phyloP scores from a whole-genome alignment of 2,113 vertebrate species.

The Blennius ocellaris region DNA sequence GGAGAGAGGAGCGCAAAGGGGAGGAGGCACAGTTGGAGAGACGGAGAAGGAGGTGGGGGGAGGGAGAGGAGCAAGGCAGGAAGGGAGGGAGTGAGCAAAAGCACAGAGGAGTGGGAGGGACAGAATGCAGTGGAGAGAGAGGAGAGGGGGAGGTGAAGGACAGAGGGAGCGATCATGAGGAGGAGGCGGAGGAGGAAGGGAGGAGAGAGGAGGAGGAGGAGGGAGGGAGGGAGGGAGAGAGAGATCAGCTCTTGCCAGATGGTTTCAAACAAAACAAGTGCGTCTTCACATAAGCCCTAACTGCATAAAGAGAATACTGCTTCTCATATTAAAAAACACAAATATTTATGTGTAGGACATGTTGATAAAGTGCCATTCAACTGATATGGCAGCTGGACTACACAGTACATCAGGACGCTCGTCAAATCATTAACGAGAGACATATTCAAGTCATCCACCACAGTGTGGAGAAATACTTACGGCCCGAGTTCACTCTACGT shows the following conservation, averaged over 20 bases:
- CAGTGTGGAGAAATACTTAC: slow-evolving; percentile 58
- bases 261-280: slow-evolving; percentile 81
- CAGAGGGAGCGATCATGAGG: slow-evolving; percentile 70
- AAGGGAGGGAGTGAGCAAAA: slow-evolving; percentile 52
- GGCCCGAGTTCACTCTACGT: slow-evolving; percentile 71
- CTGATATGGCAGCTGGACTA: not conserved
- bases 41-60: slow-evolving; percentile 55
- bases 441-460: not conserved
- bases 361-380: not conserved
- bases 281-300: slow-evolving; percentile 62
- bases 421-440: no score
- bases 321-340: slow-evolving; percentile 9
- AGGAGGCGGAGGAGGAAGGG: slow-evolving; percentile 65
- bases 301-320: slow-evolving; percentile 14
- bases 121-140: slow-evolving; percentile 66
- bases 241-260: slow-evolving; percentile 81
- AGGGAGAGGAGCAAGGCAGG: slow-evolving; percentile 55
- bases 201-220: slow-evolving; percentile 36
- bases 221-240: slow-evolving; percentile 55
- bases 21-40: slow-evolving; percentile 33
- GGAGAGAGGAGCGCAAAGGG: not conserved
- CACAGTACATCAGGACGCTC: no score
- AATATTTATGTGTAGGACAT: not conserved
- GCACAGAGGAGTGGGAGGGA: slow-evolving; percentile 76
- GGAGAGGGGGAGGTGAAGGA: slow-evolving; percentile 72